Percentiles rank a stretch among this genome's conserved stretches.
Evolutionary conservation across 1,140 invertebrate genomes (phyloP).

Genomic region (Bombus cullumanus): DNA sequence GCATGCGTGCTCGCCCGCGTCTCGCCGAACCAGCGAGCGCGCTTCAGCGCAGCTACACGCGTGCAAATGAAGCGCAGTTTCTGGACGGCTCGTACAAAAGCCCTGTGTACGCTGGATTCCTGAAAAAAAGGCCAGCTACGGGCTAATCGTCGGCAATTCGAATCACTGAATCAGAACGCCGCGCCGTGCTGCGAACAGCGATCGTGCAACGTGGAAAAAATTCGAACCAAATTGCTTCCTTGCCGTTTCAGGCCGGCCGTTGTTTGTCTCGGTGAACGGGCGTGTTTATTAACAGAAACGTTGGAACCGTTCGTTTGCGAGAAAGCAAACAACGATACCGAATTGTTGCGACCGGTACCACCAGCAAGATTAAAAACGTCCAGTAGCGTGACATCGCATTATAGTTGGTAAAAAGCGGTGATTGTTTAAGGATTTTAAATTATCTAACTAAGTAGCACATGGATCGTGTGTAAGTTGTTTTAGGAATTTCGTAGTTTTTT

Average conservation of each 20-base stretch:
- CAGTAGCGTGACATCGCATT: not conserved
- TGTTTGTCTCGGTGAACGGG: conserved; percentile 3
- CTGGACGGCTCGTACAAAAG: not conserved
- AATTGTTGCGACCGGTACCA: not conserved
- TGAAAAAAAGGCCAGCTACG: conserved; percentile 18
- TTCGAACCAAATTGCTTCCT: conserved; percentile 18
- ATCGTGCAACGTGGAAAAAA: not conserved
- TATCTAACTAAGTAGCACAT: too few species aligned
- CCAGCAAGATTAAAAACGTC: not conserved
- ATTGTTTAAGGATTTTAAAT: too few species aligned
- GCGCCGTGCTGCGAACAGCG: not conserved
- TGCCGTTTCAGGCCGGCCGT: not conserved
- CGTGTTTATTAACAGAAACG: conserved; percentile 11
- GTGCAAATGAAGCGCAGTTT: conserved; percentile 22
- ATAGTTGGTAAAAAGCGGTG: not conserved
- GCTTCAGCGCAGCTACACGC: not conserved
- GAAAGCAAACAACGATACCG: conserved; percentile 6
- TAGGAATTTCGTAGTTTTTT: too few species aligned
- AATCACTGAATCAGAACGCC: conserved; percentile 34
- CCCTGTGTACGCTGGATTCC: not conserved
- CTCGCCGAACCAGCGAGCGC: not conserved
- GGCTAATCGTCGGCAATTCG: conserved; percentile 30
- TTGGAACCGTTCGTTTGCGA: not conserved
- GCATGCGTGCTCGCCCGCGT: not conserved
- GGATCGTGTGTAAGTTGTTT: too few species aligned